phyloP scores from a whole-genome alignment of 2,888 invertebrate genomes.

The Lycaena phlaeas region DNA sequence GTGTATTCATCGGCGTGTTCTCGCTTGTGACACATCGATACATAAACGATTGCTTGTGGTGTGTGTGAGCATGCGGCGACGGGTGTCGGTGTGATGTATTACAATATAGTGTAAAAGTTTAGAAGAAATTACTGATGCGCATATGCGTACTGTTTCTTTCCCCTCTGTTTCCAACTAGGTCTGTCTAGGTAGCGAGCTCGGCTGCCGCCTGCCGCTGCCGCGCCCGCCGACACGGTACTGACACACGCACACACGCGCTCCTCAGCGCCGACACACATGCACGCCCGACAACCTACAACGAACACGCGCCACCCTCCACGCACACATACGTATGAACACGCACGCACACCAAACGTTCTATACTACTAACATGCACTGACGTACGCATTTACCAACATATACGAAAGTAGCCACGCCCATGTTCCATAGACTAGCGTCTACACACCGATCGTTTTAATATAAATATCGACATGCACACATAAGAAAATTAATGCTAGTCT shows the following conservation, averaged over 20 bases:
- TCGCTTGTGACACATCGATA: not conserved
- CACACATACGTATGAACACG: too few species aligned
- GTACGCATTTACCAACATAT: too few species aligned
- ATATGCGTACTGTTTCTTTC: constrained; percentile 67
- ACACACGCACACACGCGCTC: constrained; percentile 24
- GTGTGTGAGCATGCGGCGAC: constrained; percentile 9
- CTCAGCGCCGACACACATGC: constrained; percentile 16
- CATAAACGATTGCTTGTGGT: constrained; percentile 7
- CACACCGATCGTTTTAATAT: too few species aligned
- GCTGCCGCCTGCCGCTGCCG: constrained; percentile 51
- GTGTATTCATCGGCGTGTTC: not conserved
- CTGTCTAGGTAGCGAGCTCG: constrained; percentile 67
- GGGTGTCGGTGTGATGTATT: constrained; percentile 12
- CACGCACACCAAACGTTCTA: too few species aligned
- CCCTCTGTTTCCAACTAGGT: constrained; percentile 60
- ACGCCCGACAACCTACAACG: too few species aligned
- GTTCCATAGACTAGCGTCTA: too few species aligned
- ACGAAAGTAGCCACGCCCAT: too few species aligned
- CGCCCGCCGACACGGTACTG: constrained; percentile 62
- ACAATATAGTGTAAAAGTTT: constrained; percentile 27
- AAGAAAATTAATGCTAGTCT: too few species aligned
- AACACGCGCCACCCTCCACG: constrained; percentile 10
- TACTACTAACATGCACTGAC: too few species aligned
- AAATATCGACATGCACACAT: too few species aligned
- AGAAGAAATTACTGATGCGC: constrained; percentile 70